Conservation (phyloP, 1,140 invertebrate species). For the Anthonomus grandis region DNA sequence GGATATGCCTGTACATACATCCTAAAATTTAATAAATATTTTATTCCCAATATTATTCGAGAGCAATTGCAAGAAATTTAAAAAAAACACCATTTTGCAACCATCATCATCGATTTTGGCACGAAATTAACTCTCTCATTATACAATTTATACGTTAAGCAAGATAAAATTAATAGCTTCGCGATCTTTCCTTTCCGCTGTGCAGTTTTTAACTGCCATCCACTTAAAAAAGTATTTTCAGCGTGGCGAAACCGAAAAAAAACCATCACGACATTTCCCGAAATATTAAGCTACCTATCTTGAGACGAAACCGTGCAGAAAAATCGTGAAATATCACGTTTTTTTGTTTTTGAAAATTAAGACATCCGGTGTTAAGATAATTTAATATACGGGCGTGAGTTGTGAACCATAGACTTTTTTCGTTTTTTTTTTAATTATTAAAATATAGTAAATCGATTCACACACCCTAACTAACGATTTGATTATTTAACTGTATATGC, state of each 20-base stretch:
- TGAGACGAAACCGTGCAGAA: not conserved
- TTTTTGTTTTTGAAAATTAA: not conserved
- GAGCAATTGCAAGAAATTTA: slow-evolving; percentile 10
- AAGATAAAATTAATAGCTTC: not conserved
- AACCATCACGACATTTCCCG: too few species aligned
- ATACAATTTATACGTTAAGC: too few species aligned
- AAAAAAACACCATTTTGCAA: too few species aligned
- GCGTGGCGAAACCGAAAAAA: not conserved
- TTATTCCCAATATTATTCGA: slow-evolving; percentile 3
- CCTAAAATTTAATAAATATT: too few species aligned
- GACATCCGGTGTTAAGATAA: not conserved
- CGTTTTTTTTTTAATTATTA: too few species aligned
- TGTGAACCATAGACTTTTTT: too few species aligned
- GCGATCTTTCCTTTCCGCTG: slow-evolving; percentile 4
- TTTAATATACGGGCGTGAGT: too few species aligned
- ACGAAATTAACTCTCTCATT: not conserved
- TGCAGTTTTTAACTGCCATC: slow-evolving; percentile 1
- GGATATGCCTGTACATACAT: too few species aligned
- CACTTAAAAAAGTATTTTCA: not conserved
- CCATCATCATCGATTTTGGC: not conserved
- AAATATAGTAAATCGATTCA: too few species aligned
- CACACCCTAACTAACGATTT: too few species aligned
- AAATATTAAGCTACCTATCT: not conserved
- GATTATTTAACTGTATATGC: too few species aligned
- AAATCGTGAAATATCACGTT: slow-evolving; percentile 1